Conservation (phyloP, 1,140 invertebrate species). For the Drosophila burlai region DNA sequence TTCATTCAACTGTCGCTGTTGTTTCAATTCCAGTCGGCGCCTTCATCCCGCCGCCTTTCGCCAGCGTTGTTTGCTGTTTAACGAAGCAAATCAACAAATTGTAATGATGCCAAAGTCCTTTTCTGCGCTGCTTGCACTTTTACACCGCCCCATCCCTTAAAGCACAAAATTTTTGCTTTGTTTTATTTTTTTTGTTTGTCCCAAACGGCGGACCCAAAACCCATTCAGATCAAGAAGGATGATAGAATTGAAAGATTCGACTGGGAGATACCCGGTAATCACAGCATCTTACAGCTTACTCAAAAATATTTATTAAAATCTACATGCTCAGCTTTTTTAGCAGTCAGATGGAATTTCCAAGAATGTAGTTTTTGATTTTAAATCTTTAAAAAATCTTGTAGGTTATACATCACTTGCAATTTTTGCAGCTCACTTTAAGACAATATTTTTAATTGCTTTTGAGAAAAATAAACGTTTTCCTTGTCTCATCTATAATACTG, state of each 20-base stretch:
- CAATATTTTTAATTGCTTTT: too few relatives aligned
- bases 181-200: slow-evolving; percentile 14
- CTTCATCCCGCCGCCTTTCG: slow-evolving; percentile 23
- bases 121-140: slow-evolving; percentile 77
- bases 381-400: too few relatives aligned
- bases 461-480: too few relatives aligned
- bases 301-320: not conserved
- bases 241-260: not conserved
- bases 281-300: not conserved
- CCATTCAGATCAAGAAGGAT: slow-evolving; percentile 36
- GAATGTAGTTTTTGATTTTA: too few relatives aligned
- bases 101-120: slow-evolving; percentile 77
- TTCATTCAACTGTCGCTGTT: slow-evolving; percentile 65
- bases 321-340: not conserved
- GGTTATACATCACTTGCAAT: too few relatives aligned
- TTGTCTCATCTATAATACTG: not conserved
- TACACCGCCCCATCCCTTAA: slow-evolving; percentile 19
- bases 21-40: slow-evolving; percentile 59
- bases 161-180: slow-evolving; percentile 12
- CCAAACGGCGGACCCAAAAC: slow-evolving; percentile 22
- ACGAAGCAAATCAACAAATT: slow-evolving; percentile 84
- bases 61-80: slow-evolving; percentile 78
- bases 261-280: not conserved
- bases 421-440: too few relatives aligned
- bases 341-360: too few relatives aligned